A percentile compares a stretch with the other conserved stretches of the same genome.
phyloP scores from a whole-genome alignment of 2,888 invertebrate species.

The Iselma pallidipennis region DNA sequence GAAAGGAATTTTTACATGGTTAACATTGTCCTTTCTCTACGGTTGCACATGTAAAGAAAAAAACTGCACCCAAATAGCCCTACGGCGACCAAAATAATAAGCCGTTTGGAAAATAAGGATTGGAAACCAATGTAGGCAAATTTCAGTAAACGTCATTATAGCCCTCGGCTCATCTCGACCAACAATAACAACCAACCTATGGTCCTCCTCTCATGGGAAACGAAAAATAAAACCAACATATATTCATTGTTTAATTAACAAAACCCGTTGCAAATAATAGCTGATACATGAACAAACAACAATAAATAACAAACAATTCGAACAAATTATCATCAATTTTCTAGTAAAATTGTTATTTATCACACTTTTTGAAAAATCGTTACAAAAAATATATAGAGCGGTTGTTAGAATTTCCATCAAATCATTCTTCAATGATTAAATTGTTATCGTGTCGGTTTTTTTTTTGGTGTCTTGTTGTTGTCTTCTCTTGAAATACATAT shows the following conservation, averaged over 20 bases:
- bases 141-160: background rate
- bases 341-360: constrained; percentile 1
- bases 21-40: too few relatives aligned
- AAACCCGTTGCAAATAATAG: too few relatives aligned
- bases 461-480: too few relatives aligned
- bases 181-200: background rate
- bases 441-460: background rate
- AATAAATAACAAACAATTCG: constrained; percentile 1
- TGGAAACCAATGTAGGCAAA: background rate
- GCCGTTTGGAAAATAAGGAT: background rate
- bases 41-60: background rate
- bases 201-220: background rate
- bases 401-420: background rate
- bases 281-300: background rate
- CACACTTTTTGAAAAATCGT: background rate
- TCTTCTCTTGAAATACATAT: too few relatives aligned
- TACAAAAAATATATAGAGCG: too few relatives aligned
- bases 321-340: too few relatives aligned
- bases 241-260: background rate
- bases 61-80: background rate
- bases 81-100: background rate
- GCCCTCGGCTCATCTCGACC: background rate
- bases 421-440: background rate
- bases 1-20: too few relatives aligned
- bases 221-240: background rate